Percentiles rank a stretch among this genome's conserved stretches.
Evolutionary conservation across 2,888 invertebrate genomes (phyloP).

Genomic region (Leptopilina myrica): DNA sequence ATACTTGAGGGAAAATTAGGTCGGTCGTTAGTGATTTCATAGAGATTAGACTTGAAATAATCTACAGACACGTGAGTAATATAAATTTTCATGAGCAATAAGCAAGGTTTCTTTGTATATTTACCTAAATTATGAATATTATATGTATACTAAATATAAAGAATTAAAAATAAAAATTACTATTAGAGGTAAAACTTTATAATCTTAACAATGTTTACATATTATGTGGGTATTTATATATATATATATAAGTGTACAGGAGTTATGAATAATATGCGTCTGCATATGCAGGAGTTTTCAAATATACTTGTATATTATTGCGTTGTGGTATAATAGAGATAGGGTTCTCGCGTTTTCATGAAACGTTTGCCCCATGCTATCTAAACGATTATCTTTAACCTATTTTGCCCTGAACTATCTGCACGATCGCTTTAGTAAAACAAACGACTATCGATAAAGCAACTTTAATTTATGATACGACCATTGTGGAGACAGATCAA

Average conservation of each 20-base stretch:
- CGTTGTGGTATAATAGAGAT: not conserved
- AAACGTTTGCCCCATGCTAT: slow-evolving; percentile 14
- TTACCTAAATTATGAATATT: not conserved
- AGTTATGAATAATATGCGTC: not conserved
- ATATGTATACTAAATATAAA: too few species aligned
- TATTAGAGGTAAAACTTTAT: not conserved
- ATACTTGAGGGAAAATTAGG: not conserved
- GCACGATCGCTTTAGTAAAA: slow-evolving; percentile 35
- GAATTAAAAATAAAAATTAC: too few species aligned
- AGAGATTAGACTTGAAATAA: slow-evolving; percentile 9
- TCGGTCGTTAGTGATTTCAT: slow-evolving; percentile 23
- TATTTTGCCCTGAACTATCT: slow-evolving; percentile 32
- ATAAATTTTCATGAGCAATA: not conserved
- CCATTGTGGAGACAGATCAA: slow-evolving; percentile 1
- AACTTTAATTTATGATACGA: slow-evolving; percentile 27
- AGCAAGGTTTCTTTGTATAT: not conserved
- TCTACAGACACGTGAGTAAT: not conserved
- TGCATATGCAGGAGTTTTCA: not conserved
- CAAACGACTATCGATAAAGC: slow-evolving; percentile 37
- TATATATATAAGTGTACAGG: too few species aligned
- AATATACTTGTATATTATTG: not conserved
- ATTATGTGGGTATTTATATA: too few species aligned
- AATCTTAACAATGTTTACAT: too few species aligned
- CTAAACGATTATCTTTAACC: slow-evolving; percentile 40
- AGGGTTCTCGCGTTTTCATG: slow-evolving; percentile 7